A percentile compares a stretch with the other conserved stretches of the same genome.
Conservation (phyloP, 2,113 vertebrate species). For the Himantopus leucocephalus region DNA sequence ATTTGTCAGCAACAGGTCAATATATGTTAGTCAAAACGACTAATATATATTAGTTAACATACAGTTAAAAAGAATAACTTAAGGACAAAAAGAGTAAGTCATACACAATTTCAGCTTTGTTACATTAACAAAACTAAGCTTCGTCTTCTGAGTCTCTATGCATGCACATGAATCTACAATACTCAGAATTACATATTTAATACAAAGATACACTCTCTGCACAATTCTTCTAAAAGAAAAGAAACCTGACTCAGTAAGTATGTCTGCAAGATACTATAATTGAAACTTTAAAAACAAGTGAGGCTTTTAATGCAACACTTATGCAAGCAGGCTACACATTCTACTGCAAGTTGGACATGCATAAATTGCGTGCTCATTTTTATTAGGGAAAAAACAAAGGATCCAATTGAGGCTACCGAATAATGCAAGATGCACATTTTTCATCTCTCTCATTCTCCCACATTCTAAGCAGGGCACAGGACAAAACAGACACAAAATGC, state of each 20-base stretch:
- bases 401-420: not conserved
- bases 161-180: not conserved
- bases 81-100: not conserved
- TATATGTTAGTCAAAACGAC: constrained; percentile 2
- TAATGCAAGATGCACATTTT: constrained; percentile 22
- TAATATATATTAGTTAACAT: not conserved
- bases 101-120: not conserved
- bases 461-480: not conserved
- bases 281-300: constrained; percentile 23
- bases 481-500: constrained; percentile 59
- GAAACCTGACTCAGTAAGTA: not conserved
- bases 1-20: not conserved
- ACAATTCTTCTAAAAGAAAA: not conserved
- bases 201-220: not conserved
- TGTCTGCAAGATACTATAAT: not conserved
- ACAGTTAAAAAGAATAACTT: not conserved
- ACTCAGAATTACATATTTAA: not conserved
- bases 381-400: constrained; percentile 20
- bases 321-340: constrained; percentile 61
- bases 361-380: constrained; percentile 25
- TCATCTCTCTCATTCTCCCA: constrained; percentile 55
- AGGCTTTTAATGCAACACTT: constrained; percentile 48
- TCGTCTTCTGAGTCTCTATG: not conserved
- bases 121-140: not conserved
- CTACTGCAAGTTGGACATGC: constrained; percentile 19